Base-by-base conservation (phyloP, 2,797 vertebrate genomes). In the Coracias cyanogaster region DNA sequence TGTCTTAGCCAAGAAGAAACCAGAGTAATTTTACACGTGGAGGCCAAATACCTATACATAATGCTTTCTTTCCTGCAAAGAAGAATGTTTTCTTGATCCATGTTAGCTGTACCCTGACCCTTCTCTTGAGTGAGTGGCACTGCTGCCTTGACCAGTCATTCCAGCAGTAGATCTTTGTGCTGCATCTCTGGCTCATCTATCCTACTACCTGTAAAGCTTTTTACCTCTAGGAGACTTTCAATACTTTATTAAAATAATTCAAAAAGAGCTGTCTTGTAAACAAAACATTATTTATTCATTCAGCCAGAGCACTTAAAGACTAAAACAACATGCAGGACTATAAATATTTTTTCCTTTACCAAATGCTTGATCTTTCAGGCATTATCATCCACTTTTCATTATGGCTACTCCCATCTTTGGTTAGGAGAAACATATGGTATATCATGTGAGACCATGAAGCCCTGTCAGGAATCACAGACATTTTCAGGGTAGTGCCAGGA, bases 401-500 rank as follows among this genome's bases (percentile, higher is more conserved):
- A 72, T 1, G 6, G 54, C 13, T 81, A 79, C 89, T 74, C 64
- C 72, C 35, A 33, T 54, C 62, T 48, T 64, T 86, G 78, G 28
- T 35, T 79, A 51, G 73, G 25, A 91, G 55, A 90, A 86, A 31
- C 29, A 51, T 45, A 39, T 15, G 31, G 33, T 25, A 18, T 43
- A 48, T 22, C 3, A 4, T 67, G 52, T 39, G 77, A 91, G 65
- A 71, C 29, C 39, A 41, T 22, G 54, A 39, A 77, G n/a, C 25
- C 17, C 35, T 67, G 52, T 72, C 67, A 87, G 21, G 20, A 35
- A 57, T 61, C 65, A 71, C 37, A 92, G 84, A 61, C 1, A 33
- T 69, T 89, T 94, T 52, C 62, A 65, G 69, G 54, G 83, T 70
- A 95, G 39, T 29, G 28, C 83, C 92, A 86, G 80, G 78, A 96